Conservation (phyloP, 1,140 invertebrate species). For the Atta cephalotes region DNA sequence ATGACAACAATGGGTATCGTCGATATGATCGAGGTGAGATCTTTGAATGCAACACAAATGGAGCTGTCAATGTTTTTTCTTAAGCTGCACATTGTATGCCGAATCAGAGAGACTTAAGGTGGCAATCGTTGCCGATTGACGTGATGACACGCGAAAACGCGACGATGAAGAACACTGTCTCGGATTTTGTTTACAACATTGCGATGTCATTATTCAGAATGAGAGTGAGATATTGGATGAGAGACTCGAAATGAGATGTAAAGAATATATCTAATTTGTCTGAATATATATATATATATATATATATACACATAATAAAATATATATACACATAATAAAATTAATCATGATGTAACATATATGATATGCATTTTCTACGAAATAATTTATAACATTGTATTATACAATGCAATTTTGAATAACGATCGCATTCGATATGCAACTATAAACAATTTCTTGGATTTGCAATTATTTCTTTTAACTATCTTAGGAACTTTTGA, state of each 20-base stretch:
- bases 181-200: conserved; percentile 8
- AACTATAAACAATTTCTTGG: not conserved
- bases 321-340: conserved; percentile 7
- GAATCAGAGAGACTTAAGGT: conserved; percentile 10
- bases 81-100: conserved; percentile 13
- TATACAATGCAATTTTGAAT: not conserved
- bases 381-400: conserved; percentile 2
- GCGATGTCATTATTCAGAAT: conserved; percentile 44
- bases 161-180: conserved; percentile 21
- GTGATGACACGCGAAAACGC: conserved; percentile 54
- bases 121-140: conserved; percentile 35
- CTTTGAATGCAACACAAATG: conserved; percentile 48
- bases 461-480: not conserved
- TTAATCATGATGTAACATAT: not conserved
- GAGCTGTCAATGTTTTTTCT: conserved; percentile 47
- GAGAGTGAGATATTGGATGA: conserved; percentile 18
- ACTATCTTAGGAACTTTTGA: not conserved
- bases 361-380: not conserved
- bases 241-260: not conserved
- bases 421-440: not conserved
- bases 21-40: conserved; percentile 36
- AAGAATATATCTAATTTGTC: conserved; percentile 39
- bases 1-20: conserved; percentile 14
- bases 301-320: conserved; percentile 9
- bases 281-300: not conserved